phyloP scores from a whole-genome alignment of 2,113 vertebrate genomes.

The Tinamus guttatus region DNA sequence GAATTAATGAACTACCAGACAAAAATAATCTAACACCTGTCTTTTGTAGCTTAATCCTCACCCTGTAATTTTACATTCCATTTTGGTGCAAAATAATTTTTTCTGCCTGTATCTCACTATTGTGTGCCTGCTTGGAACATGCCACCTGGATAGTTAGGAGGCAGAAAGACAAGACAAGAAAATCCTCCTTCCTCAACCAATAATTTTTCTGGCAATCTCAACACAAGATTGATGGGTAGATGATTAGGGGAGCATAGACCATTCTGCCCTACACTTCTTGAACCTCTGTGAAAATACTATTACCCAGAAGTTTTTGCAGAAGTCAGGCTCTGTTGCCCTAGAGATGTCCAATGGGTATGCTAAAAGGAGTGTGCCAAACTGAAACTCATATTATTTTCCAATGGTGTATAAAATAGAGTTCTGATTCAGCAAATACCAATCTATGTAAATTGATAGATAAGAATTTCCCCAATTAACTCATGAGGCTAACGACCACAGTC shows the following conservation, averaged over 20 bases:
- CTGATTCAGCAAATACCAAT: constrained; percentile 28
- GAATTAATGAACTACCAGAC: neutral
- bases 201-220: neutral
- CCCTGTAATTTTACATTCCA: neutral
- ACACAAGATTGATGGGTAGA: neutral
- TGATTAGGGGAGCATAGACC: neutral
- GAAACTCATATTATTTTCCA: constrained; percentile 45
- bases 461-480: constrained; percentile 32
- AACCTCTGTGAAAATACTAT: neutral
- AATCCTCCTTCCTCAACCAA: neutral
- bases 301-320: too few relatives aligned
- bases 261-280: neutral
- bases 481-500: neutral
- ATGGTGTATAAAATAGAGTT: neutral
- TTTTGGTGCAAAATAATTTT: neutral
- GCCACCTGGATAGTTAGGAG: neutral
- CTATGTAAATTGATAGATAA: neutral
- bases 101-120: neutral
- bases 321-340: neutral
- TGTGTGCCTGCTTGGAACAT: neutral
- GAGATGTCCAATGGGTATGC: neutral
- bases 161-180: neutral
- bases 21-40: constrained; percentile 7
- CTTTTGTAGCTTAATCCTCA: neutral
- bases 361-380: neutral